A percentile compares a stretch with the other conserved stretches of the same genome.
Evolutionary conservation across 1,140 invertebrate species (phyloP).

Genomic region (Tenebrio molitor): DNA sequence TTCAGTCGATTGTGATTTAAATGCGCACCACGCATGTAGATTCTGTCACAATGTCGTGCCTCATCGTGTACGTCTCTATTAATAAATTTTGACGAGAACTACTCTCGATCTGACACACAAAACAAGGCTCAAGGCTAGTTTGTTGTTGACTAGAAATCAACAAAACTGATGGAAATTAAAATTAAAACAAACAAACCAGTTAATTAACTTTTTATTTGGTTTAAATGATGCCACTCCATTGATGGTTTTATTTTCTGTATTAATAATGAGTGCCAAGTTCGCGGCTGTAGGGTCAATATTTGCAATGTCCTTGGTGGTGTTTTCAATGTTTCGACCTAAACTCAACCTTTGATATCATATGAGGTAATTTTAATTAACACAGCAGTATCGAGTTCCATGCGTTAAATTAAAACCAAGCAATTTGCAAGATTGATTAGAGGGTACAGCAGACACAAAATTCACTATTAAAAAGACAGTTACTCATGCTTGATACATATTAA

Average conservation of each 20-base stretch:
- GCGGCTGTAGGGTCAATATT: background rate
- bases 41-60: background rate
- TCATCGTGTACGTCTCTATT: conserved; percentile 6
- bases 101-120: background rate
- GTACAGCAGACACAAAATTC: too few species aligned
- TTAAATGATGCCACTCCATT: too few species aligned
- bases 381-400: too few species aligned
- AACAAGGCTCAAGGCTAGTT: conserved; percentile 20
- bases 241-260: too few species aligned
- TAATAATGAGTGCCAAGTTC: too few species aligned
- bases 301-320: background rate
- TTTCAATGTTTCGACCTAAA: background rate
- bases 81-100: background rate
- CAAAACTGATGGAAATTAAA: background rate
- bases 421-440: too few species aligned
- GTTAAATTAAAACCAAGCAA: too few species aligned
- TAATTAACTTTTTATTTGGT: too few species aligned
- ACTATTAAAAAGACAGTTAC: too few species aligned
- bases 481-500: too few species aligned
- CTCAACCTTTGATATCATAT: too few species aligned
- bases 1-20: conserved; percentile 15
- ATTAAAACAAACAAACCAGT: conserved; percentile 8
- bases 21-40: conserved; percentile 17
- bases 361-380: too few species aligned
- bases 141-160: background rate